Conservation (phyloP, 2,113 vertebrate species). For the zebrafish (Danio rerio) region DNA sequence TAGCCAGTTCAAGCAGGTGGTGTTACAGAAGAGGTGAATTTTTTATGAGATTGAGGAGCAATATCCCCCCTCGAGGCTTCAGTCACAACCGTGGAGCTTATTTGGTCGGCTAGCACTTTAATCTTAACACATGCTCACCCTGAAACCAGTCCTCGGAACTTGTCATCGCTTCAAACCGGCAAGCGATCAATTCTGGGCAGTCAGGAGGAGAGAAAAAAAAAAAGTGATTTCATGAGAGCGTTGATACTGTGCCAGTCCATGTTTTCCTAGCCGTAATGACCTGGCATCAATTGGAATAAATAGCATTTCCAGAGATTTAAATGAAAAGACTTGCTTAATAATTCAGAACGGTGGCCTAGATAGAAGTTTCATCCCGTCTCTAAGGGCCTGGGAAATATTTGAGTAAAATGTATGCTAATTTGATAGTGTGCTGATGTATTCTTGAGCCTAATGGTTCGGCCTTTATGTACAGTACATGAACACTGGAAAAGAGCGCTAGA, state of each 20-base stretch:
- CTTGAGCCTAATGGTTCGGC: neutral
- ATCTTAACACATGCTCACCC: neutral
- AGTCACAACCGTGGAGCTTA: neutral
- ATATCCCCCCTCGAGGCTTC: neutral
- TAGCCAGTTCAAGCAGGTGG: neutral
- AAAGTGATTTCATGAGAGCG: neutral
- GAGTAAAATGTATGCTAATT: conserved; percentile 44
- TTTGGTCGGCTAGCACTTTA: conserved; percentile 10
- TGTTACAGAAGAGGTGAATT: neutral
- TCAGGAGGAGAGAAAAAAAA: neutral
- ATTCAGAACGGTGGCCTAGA: conserved; percentile 58
- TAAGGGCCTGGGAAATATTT: conserved; percentile 40
- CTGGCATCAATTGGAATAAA: conserved; percentile 43
- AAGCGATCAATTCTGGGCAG: neutral
- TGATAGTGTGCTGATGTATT: conserved; percentile 42
- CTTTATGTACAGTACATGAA: conserved; percentile 1
- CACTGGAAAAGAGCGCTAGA: too few species aligned
- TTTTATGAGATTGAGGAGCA: conserved; percentile 25
- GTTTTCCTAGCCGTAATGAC: conserved; percentile 26
- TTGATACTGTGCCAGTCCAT: conserved; percentile 16
- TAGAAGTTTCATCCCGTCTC: conserved; percentile 45
- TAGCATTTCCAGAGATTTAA: conserved; percentile 48
- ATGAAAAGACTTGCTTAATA: conserved; percentile 52
- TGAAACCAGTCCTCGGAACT: conserved; percentile 20
- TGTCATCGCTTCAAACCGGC: neutral